phyloP scores from a whole-genome alignment of 2,888 invertebrate species.

The Alviniconcha strummeri region DNA sequence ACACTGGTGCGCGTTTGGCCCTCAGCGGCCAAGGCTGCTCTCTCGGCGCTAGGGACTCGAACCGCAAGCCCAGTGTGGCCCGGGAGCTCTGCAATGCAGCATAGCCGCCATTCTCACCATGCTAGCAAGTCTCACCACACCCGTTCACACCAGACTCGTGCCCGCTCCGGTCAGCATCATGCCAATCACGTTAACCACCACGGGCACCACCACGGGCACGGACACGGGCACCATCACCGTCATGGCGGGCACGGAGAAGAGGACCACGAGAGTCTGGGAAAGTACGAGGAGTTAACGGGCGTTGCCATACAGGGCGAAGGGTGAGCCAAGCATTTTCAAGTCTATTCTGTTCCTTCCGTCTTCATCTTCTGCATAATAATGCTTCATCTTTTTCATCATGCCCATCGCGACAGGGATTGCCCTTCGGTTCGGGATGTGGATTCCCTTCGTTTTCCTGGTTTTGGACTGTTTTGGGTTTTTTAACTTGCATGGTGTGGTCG shows the following conservation, averaged over 20 bases:
- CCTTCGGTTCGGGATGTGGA: too few species aligned
- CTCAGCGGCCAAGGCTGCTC: constrained; percentile 22
- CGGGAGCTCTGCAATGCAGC: constrained; percentile 41
- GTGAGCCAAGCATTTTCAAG: constrained; percentile 36
- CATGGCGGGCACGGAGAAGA: constrained; percentile 42
- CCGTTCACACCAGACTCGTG: constrained; percentile 42
- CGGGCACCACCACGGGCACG: constrained; percentile 36
- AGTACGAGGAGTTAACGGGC: constrained; percentile 50
- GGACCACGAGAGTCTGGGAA: constrained; percentile 45
- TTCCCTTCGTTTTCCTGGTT: too few species aligned
- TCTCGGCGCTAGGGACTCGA: not conserved
- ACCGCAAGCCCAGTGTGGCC: not conserved
- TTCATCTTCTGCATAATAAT: not conserved
- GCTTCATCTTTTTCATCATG: constrained; percentile 3
- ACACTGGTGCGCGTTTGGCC: constrained; percentile 26
- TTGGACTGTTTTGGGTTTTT: too few species aligned
- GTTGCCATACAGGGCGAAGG: constrained; percentile 47
- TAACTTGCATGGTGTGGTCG: too few species aligned
- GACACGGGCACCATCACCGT: constrained; percentile 38
- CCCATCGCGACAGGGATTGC: too few species aligned
- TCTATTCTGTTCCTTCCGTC: not conserved
- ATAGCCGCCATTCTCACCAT: constrained; percentile 45
- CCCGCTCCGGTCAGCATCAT: constrained; percentile 34
- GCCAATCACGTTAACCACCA: constrained; percentile 35
- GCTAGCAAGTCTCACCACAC: constrained; percentile 46